Base-by-base conservation (phyloP, 1,140 invertebrate species). In the Aphelenchoides besseyi region DNA sequence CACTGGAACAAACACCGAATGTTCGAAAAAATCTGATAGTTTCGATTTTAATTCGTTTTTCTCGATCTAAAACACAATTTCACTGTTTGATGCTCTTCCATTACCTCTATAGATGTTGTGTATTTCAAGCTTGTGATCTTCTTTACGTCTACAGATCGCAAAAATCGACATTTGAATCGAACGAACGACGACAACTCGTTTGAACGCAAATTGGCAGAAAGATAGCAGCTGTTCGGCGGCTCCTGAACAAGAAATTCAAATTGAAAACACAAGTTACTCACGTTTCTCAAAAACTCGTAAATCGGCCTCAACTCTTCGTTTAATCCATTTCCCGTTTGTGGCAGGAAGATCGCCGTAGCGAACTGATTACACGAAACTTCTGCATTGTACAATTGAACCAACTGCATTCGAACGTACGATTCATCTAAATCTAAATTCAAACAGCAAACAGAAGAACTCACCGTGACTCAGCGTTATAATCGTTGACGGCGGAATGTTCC, bases 241-340 rank as follows among this genome's bases (percentile, higher is more conserved):
- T 59, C 55, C 55, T 59, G 18, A 59, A 59, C 5, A 59, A 5
- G 23, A 18, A 59, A 5, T 29, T 28, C 26, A 8, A 8, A 59
- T 59, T 59, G 12, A 48, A 48, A 48, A 16, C 41, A 12, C 41
- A 48, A 59, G 23, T 64, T 53, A 35, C 36, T 32, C 30, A 66
- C 63, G 32, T 66, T 66, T 23, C 1, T 29, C 32, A 66, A 35
- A 53, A 16, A 12, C 1, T 66, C 63, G 32, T 32, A 37, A 29
- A 66, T 29, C 26, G 16, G 30, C 3, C 23, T 28, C 35, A 29
- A 1, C 16, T 53, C 36, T n/a, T 33, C 63, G 1, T 29, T 1
- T 12, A 53, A 28, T 63, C 0, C 63, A 32, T 33, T 66, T 37
- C 32, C 30, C 12, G 9, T 53, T 32, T 66, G 30, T 0, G 63